These are phyloP conservation scores for Hypsibius dujardini DNA, from an alignment of 1,140 invertebrate genomes.

Conservation along the genomic window DNA sequence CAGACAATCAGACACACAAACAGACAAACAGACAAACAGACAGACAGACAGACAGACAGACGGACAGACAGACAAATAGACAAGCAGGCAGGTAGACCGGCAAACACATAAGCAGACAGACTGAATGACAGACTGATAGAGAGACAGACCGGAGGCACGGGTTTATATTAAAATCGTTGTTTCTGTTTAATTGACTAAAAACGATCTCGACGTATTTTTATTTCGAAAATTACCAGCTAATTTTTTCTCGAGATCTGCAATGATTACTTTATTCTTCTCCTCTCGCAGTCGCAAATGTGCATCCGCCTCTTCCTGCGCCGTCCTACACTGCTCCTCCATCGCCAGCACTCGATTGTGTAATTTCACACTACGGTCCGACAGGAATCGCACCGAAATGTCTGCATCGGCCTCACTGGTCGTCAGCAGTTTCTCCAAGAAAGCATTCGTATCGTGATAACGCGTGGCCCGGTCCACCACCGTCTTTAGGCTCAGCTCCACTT, in stretches of 20 bases:
- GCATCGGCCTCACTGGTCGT: not conserved
- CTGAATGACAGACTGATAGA: too few relatives aligned
- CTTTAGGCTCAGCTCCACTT: not conserved
- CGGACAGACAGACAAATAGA: too few relatives aligned
- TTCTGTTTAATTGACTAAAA: too few relatives aligned
- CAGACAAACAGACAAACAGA: not conserved
- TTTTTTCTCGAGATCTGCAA: not conserved
- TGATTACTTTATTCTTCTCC: not conserved
- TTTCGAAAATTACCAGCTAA: not conserved
- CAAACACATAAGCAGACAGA: too few relatives aligned
- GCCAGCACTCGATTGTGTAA: not conserved
- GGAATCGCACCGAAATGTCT: not conserved
- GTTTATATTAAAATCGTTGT: too few relatives aligned
- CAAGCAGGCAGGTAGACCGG: too few relatives aligned
- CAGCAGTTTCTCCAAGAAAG: not conserved
- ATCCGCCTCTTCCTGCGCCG: not conserved
- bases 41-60: not conserved
- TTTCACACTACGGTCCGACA: not conserved
- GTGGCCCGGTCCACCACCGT: not conserved
- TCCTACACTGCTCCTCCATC: not conserved
- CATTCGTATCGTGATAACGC: not conserved
- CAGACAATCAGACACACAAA: not conserved
- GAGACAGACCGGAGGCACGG: too few relatives aligned
- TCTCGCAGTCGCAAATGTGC: not conserved
- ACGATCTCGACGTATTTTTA: too few relatives aligned